Base-by-base conservation (phyloP, 1,140 invertebrate species). In the Macrobrachium rosenbergii region DNA sequence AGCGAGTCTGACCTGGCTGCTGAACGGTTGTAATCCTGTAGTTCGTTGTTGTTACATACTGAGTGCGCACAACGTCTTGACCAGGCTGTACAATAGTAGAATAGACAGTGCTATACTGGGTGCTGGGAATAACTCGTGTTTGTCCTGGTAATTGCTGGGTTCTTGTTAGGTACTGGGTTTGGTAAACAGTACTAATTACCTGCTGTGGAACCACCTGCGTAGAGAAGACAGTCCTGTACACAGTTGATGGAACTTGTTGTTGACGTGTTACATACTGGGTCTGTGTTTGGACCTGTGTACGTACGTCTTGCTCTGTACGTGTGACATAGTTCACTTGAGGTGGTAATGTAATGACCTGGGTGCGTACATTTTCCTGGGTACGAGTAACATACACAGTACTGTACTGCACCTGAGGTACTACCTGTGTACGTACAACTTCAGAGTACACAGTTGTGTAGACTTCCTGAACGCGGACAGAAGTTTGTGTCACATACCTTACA, bases 281-380 rank as follows among this genome's bases (percentile, higher is more conserved):
- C 60, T 83, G 21, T 58, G 64, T 81, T 73, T 83, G 76, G 5
- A 88, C 87, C 23, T 84, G 73, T 21, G 83, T 80, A 19, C 78
- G 60, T 58, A 75, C 81, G 2, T 59, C 69, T 43, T 76, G 23
- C 64, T 83, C 75, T 60, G 87, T 88, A n/a, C 78, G 67, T 7
- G 87, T 88, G 10, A 88, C 87, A 60, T 88, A 88, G 45, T 73
- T 88, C 59, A 84, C 77, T 64, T 80, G 77, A 75, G 76, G 76
- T 19, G 84, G 77, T 3, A 87, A 67, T 16, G 84, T 87, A 76
- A 87, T 52, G 21, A 87, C 69, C 77, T 87, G 77, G 37, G 84
- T 87, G 62, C 86, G 80, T 0, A 72, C 28, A 12, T 69, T 76
- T 7, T 88, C 72, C 80, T 88, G 67, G 23, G 86, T 88, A n/a